Evolutionary conservation across 2,113 vertebrate species (phyloP), one percentile per base, ranked within the genome.

Genomic region (Corapipo altera): DNA sequence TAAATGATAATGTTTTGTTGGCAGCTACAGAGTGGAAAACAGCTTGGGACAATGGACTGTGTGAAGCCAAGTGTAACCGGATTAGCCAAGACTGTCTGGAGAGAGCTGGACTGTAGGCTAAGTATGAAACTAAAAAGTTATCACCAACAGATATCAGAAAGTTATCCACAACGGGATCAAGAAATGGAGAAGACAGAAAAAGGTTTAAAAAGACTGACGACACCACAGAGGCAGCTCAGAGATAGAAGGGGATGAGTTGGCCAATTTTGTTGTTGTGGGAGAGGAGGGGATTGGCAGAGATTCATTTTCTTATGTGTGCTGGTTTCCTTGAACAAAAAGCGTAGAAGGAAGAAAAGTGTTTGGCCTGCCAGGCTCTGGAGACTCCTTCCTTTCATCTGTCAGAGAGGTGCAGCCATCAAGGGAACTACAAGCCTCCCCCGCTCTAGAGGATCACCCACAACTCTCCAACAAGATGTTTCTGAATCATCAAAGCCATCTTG

Each of bases 1-100:
- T 88, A 93, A 93, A 95, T 81, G 80, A 93, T 95, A 92, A 95
- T 87, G 80, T 87, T 91, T 64, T 89, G 80, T 41, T 96, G 95
- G 93, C 95, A 96, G 80, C 89, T 81, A 80, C 44, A 37, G 77
- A 89, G 49, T 48, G 49, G 93, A 95, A 94, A 96, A 93, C 89
- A 92, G 88, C 88, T 86, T 93, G 82, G 86, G 93, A 97, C 93
- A 93, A 96, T 57, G 72, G 88, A 58, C 67, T 65, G 5, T 5
- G 27, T 74, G 83, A 96, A 96, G 89, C 94, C 94, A 95, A 96
- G 93, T 5, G 27, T 72, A 95, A 86, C 57, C 4, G 12, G 83
- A 92, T 92, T 92, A 92, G 89, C 88, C 91, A 95, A 89, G 73
- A 78, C 44, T 71, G 65, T 84, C 83, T 95, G 83, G 84, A 92